Evolutionary conservation across 2,888 invertebrate genomes (phyloP).

Genomic region (Melanophora roralis): DNA sequence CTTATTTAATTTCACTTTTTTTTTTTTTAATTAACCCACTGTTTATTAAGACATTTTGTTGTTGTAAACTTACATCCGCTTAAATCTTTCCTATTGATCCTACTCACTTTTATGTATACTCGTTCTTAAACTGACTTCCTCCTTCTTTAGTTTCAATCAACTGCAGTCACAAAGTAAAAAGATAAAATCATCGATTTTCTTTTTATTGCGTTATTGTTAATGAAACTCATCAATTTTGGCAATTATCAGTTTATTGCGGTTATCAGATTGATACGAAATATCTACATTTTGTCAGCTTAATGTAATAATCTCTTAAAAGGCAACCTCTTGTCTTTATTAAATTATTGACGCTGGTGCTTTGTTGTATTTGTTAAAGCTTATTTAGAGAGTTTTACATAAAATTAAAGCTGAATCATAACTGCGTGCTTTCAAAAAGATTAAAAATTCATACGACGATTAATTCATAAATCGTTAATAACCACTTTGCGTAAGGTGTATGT

Average conservation of each 20-base stretch:
- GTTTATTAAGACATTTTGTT: too few relatives aligned
- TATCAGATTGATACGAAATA: slow-evolving; percentile 19
- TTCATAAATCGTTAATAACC: neutral
- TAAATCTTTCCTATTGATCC: too few relatives aligned
- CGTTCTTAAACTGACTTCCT: neutral
- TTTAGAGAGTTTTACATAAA: neutral
- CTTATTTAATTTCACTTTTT: neutral
- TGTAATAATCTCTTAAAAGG: neutral
- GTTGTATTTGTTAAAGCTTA: neutral
- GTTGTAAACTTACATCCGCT: neutral
- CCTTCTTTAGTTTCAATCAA: neutral
- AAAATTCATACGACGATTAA: slow-evolving; percentile 22
- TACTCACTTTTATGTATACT: too few relatives aligned
- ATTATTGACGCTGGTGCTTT: neutral
- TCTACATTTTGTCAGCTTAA: slow-evolving; percentile 35
- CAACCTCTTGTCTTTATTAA: neutral
- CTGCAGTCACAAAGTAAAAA: neutral
- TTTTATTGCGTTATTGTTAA: slow-evolving; percentile 66
- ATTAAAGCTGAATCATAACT: neutral
- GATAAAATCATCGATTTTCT: slow-evolving; percentile 2
- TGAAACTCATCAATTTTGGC: slow-evolving; percentile 72
- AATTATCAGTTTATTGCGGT: slow-evolving; percentile 63
- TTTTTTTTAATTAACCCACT: neutral
- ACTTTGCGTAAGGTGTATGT: neutral
- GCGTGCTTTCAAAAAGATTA: slow-evolving; percentile 3